Base-by-base conservation (phyloP, 2,888 invertebrate genomes). In the Deilephila elpenor region DNA sequence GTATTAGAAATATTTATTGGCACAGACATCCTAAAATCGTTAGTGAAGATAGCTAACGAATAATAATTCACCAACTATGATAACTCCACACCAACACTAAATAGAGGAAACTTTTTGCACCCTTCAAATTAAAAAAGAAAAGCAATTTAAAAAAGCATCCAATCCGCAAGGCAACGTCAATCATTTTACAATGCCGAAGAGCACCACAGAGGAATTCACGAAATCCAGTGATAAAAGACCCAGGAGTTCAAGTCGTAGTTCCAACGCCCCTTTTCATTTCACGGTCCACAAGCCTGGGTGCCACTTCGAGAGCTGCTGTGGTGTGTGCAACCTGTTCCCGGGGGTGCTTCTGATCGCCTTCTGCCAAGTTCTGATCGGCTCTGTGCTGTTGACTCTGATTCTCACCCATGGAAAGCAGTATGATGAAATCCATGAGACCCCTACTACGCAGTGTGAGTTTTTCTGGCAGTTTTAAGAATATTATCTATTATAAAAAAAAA, bases 291-390 rank as follows among this genome's bases (percentile, higher is more conserved):
- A 92, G 75, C 87, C 87, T 6, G 93, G 93, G 19, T 91, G 87
- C 73, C 94, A 94, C 80, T 82, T 94, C 74, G 94, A 94, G 80
- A 93, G 93, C 80, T 94, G 93, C 84, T 94, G 94, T 71, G 94
- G 94, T 0, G 77, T 93, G 37, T 94, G 94, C 84, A 94, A 94
- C 77, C 82, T 94, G 29, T 94, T 94, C 81, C 94, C 94, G 2
- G 94, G 94, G 0, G 94, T 94, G 0, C 85, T 94, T 0, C 81
- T 94, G 25, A 91, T 93, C 64, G 94, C 92, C 0, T 93, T 94
- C 85, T 80, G 85, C 70, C 92, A 94, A 78, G 91, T 94, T 0
- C 83, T 94, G 59, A 87, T 88, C 0, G 94, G 94, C 0, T 87
- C 91, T 0, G 79, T 94, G 0, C 82, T 93, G 25, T 81, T 94